A percentile compares a stretch with the other conserved stretches of the same genome.
phyloP scores from a whole-genome alignment of 2,888 invertebrate genomes.

The Ectemnius lituratus region DNA sequence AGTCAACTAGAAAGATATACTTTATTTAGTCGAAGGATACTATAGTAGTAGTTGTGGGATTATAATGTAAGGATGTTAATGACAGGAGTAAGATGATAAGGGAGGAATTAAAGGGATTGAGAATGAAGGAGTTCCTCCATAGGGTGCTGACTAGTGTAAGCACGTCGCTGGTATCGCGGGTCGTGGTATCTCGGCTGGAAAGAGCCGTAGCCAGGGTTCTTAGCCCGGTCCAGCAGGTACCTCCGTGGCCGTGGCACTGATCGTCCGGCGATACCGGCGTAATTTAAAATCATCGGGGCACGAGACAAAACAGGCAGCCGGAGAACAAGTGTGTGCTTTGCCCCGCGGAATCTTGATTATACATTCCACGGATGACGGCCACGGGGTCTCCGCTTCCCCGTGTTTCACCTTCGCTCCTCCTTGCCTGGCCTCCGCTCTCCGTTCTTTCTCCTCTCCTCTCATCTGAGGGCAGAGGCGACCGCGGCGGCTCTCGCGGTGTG shows the following conservation, averaged over 20 bases:
- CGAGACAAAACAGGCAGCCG: slow-evolving; percentile 72
- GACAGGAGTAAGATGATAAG: background rate
- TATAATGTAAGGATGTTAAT: no score
- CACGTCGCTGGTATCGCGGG: slow-evolving; percentile 60
- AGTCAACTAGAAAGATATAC: no score
- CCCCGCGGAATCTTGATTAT: slow-evolving; percentile 71
- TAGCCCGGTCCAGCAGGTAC: slow-evolving; percentile 66
- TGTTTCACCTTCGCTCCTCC: slow-evolving; percentile 47
- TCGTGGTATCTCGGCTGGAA: slow-evolving; percentile 62
- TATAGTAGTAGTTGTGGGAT: no score
- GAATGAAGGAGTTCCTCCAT: slow-evolving; percentile 35
- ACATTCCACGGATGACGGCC: slow-evolving; percentile 69
- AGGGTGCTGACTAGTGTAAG: slow-evolving; percentile 44
- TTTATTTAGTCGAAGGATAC: no score
- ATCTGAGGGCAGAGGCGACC: slow-evolving; percentile 13
- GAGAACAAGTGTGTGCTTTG: slow-evolving; percentile 68
- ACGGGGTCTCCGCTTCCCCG: slow-evolving; percentile 38
- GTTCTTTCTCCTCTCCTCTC: slow-evolving; percentile 3
- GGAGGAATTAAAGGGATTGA: slow-evolving; percentile 22
- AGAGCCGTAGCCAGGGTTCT: slow-evolving; percentile 61
- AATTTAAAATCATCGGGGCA: slow-evolving; percentile 74
- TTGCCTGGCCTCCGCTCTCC: background rate
- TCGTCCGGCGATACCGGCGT: slow-evolving; percentile 70
- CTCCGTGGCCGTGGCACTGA: slow-evolving; percentile 67
- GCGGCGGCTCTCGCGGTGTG: slow-evolving; percentile 12